Base-by-base conservation (phyloP, 2,888 invertebrate species). In the Drosophila yooni region DNA sequence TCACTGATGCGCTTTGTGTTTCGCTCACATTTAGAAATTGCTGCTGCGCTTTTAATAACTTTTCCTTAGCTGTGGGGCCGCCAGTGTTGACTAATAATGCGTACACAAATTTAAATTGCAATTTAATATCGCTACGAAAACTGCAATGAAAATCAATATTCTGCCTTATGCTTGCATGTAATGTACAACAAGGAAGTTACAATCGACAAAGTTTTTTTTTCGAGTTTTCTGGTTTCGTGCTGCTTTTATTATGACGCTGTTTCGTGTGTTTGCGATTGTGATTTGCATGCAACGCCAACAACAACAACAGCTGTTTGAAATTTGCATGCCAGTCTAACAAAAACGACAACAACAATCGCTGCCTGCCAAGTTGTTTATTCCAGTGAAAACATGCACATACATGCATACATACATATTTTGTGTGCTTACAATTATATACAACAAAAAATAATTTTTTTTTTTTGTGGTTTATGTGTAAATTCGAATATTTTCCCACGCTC, bases 31-130 rank as follows among this genome's bases (percentile, higher is more conserved):
- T 38, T 58, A 11, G 34, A 21, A 15, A 25, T n/a, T n/a, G 36
- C 38, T 31, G 48, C 27, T 50, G 43, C 43, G 68, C 57, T 59
- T 65, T 70, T 67, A 69, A 62, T 78, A 53, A 48, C n/a, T 59
- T 43, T 70, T 15, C 43, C 53, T 27, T 46, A 25, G n/a, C 38
- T 25, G 54, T 40, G 40, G 1, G 36, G 4, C 48, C 51, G 62
- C 52, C 58, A 76, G 72, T 74, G 84, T 70, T 82, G 74, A 43
- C 66, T 70, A 77, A 82, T 79, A 70, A 64, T 43, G 62, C 67
- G 43, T 29, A 48, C 33, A 40, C 31, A 25, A 40, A 48, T 68
- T 78, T 74, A 40, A 74, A 74, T 63, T 63, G 62, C 65, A 78
- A 78, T 78, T 78, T 77, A 70, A 74, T 62, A 27, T 51, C 51